phyloP scores from a whole-genome alignment of 2,888 invertebrate species.

The Phaedon cochleariae region DNA sequence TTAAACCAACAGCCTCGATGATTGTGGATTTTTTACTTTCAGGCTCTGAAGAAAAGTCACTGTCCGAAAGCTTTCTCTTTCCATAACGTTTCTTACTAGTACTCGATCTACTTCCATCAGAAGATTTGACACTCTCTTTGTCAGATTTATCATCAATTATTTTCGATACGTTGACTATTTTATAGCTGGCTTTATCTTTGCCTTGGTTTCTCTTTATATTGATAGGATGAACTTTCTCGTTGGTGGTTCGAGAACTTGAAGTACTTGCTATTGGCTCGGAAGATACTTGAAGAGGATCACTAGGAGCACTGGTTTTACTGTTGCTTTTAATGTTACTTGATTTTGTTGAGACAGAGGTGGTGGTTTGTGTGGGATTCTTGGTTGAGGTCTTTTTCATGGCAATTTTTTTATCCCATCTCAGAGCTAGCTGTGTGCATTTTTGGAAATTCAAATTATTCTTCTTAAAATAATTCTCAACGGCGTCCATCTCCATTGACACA shows the following conservation, averaged over 20 bases:
- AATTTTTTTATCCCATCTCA: slow-evolving; percentile 8
- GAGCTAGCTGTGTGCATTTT: slow-evolving; percentile 9
- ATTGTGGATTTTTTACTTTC: not conserved
- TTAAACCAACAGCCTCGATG: not conserved
- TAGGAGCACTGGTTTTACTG: not conserved
- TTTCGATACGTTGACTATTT: not conserved
- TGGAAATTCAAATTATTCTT: slow-evolving; percentile 25
- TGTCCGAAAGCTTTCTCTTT: slow-evolving; percentile 9
- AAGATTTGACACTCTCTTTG: not conserved
- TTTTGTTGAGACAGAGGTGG: too few species aligned
- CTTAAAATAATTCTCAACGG: slow-evolving; percentile 43
- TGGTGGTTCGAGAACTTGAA: not conserved
- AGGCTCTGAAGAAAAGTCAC: not conserved
- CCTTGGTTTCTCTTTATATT: not conserved
- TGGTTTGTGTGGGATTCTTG: not conserved
- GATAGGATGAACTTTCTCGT: not conserved
- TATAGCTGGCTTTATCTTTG: not conserved
- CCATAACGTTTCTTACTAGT: not conserved
- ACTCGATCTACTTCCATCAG: not conserved
- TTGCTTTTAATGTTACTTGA: not conserved
- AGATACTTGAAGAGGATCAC: not conserved
- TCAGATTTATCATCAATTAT: not conserved
- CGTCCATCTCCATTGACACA: slow-evolving; percentile 41
- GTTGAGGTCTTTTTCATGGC: slow-evolving; percentile 22
- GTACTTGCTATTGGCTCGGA: not conserved